Evolutionary conservation across 2,888 invertebrate species (phyloP), one percentile per base, ranked within the genome.

Genomic region (Mylabris sibirica): DNA sequence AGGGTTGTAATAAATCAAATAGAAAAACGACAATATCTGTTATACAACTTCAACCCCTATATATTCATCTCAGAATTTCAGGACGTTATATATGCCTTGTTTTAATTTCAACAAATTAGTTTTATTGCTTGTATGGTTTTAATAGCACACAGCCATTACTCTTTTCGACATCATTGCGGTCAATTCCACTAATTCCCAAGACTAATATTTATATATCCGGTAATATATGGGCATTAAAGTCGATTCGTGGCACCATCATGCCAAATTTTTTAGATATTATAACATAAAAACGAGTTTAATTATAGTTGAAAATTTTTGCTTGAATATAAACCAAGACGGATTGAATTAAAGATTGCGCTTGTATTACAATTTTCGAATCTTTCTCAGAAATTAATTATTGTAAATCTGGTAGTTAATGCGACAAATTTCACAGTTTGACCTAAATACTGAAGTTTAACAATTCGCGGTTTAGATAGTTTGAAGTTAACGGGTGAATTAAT

Each of bases 391-490:
- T 53, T 53, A 53, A 53, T 53, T 12, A 61, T 61, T 61, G 38
- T 14, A 35, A 61, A 61, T 61, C 35, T 61, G 35, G 35, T 24
- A 30, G 61, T 61, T 14, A 38, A 61, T 61, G 61, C 61, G 61
- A 61, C 61, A 61, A 61, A 61, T 41, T 22, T 38, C 41, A 35
- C 38, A 38, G 38, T 61, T 61, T 61, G 61, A 61, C 61, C 61
- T 41, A 61, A 61, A 61, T 61, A 61, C 38, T 38, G 3, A 61
- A 61, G 35, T 61, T 61, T 38, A 11, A 3, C 38, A 61, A 61
- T 41, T 61, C 61, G 61, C 41, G 61, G 61, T 61, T 61, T 61
- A 61, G 38, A 35, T 61, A 61, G 61, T 61, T 61, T 35, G 11
- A 61, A 61, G 61, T 61, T 61, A 38, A 22, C 35, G 53, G 61